Evolutionary conservation across 1,140 invertebrate genomes (phyloP).

Genomic region (Nymphalis io): DNA sequence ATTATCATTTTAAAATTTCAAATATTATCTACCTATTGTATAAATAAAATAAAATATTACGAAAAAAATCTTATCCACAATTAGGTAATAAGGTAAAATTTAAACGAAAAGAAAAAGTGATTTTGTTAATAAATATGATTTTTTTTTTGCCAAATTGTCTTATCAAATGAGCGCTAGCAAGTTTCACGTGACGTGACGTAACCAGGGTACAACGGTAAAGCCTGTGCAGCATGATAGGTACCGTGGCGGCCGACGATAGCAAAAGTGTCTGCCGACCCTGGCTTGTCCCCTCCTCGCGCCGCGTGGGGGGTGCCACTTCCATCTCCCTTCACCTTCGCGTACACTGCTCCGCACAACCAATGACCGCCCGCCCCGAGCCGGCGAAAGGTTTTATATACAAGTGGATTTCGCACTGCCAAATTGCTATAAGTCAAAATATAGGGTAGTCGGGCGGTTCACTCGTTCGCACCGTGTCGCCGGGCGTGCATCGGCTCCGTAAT

Average conservation of each 20-base stretch:
- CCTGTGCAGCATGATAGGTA: conserved; percentile 55
- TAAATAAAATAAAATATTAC: no score
- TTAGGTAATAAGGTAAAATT: no score
- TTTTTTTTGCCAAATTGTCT: background rate
- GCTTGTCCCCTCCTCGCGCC: conserved; percentile 46
- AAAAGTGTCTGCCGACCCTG: conserved; percentile 78
- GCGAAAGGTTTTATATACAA: conserved; percentile 82
- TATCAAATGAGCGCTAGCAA: background rate
- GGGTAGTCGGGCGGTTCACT: conserved; percentile 79
- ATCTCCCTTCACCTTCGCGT: conserved; percentile 77
- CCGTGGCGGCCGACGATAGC: conserved; percentile 64
- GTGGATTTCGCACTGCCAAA: conserved; percentile 76
- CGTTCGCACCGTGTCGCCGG: conserved; percentile 51
- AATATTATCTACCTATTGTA: no score
- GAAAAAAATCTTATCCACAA: no score
- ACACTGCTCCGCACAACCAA: conserved; percentile 64
- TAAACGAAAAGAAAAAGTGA: no score
- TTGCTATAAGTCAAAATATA: conserved; percentile 82
- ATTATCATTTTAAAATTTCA: no score
- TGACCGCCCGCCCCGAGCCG: conserved; percentile 68
- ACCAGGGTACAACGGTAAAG: conserved; percentile 49
- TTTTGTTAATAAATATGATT: no score
- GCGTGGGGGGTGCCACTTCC: conserved; percentile 64
- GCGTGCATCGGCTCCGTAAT: conserved; percentile 40
- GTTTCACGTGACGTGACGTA: conserved; percentile 32